Percentiles rank a stretch among this genome's conserved stretches.
These are phyloP conservation scores for Sebastiscus tertius DNA, from an alignment of 2,797 vertebrate genomes.

Conservation along the genomic window DNA sequence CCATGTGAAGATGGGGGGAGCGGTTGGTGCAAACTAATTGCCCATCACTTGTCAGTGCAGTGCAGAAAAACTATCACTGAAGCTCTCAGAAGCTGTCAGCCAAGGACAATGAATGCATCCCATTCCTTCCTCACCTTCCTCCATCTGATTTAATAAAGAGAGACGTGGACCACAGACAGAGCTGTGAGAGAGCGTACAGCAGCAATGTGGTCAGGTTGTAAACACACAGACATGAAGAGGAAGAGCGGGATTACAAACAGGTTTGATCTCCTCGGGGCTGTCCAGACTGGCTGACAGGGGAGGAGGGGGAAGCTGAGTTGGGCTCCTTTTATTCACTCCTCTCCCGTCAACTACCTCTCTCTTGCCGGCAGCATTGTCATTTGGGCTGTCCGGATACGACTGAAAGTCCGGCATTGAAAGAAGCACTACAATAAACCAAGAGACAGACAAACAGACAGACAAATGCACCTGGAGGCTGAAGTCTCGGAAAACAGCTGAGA, in stretches of 20 bases:
- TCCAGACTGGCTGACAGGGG: conserved; percentile 69
- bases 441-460: conserved; percentile 66
- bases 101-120: conserved; percentile 72
- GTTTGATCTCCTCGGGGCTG: conserved; percentile 78
- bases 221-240: conserved; percentile 76
- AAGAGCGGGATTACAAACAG: conserved; percentile 74
- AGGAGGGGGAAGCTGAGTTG: conserved; percentile 46
- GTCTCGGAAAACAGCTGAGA: conserved; percentile 74
- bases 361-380: conserved; percentile 78
- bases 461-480: conserved; percentile 74
- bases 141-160: conserved; percentile 67
- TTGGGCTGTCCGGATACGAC: conserved; percentile 67
- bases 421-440: conserved; percentile 51
- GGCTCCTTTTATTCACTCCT: conserved; percentile 62
- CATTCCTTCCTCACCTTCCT: conserved; percentile 47
- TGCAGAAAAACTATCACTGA: conserved; percentile 28
- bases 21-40: conserved; percentile 70
- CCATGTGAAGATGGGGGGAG: conserved; percentile 31
- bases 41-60: conserved; percentile 71
- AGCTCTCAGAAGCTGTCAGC: conserved; percentile 66
- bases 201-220: conserved; percentile 75
- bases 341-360: conserved; percentile 57
- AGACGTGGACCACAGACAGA: conserved; percentile 73
- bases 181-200: conserved; percentile 50
- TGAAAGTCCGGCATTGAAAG: conserved; percentile 64